Base-by-base conservation (phyloP, 2,113 vertebrate genomes). In the Morone chrysops region DNA sequence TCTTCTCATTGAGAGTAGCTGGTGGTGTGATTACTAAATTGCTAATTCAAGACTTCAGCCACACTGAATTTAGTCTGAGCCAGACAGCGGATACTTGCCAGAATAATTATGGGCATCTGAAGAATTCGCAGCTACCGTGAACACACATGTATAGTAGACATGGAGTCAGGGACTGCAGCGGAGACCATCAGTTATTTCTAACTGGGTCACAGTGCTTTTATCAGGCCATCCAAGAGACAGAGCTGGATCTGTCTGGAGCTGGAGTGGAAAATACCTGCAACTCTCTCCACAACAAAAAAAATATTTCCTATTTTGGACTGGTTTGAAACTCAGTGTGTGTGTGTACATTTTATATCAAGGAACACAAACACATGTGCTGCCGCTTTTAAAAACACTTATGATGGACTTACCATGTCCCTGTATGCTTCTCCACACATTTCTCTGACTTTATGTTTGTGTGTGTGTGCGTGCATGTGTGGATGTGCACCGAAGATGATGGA, bases 241-340 rank as follows among this genome's bases (percentile, higher is more conserved):
- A 31, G 36, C 59, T 82, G 81, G 70, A 87, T 75, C 67, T 59
- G 62, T 40, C 45, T 70, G 25, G 18, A 71, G 78, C 68, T 8
- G 60, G 78, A 88, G 79, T 82, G 82, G 81, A 92, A 92, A 92
- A 92, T 91, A 90, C 82, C 82, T 82, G 70, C 53, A 80, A 79
- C 50, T 83, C 65, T 48, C 31, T 84, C 68, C 59, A 13, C 65
- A 67, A 75, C 69, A 82, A 77, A 78, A 72, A 69, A 78, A 47
- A 4, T 31, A 65, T 48, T 60, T 67, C 54, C 68, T 82, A 75
- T 73, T 61, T 74, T 66, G 53, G 91, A 53, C 38, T 47, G 62
- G 5, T 59, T 10, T 75, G 41, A 47, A 54, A 60, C 25, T 70
- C 7, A 16, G 48, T 65, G 71, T 80, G 78, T 81, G 67, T 40